Evolutionary conservation across 1,140 invertebrate species (phyloP), one percentile per base, ranked within the genome.

Genomic region (Cotesia vestalis): DNA sequence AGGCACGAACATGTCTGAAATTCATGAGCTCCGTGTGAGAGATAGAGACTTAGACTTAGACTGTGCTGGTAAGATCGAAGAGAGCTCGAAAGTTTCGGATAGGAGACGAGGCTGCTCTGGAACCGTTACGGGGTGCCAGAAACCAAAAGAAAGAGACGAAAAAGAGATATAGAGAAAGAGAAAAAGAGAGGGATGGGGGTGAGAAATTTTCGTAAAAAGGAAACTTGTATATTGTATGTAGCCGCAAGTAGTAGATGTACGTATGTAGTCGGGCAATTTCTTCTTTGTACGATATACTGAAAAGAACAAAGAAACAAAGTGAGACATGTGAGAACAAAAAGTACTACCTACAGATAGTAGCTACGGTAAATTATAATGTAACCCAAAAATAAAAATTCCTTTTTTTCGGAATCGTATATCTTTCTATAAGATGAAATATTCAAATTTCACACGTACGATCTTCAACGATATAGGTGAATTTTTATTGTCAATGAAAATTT

Each of bases 21-120:
- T 79, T 81, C 79, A 81, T 79, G 78, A 81, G 78, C 66, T 78
- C 72, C 76, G 40, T 72, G 61, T 57, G 75, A 68, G 51, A 53
- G 59, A 66, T 27, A 27, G 27, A 27, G 27, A 27, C 27, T 27
- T 27, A 27, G 27, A 27, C 27, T 27, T 27, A 27, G 74, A 46
- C 40, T 46, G 40, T 46, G 66, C 60, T 75, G 53, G 64, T 40
- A 68, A 77, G 75, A 70, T 63, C 52, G 68, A 70, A 62, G 57
- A 68, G 38, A 73, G 67, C 59, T 60, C 27, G 8, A 35, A 60
- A 60, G 59, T 69, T 60, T 5, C 14, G 20, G 34, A 20, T 27
- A 60, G 62, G 52, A 35, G 59, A 11, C 20, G 14, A 53, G 36
- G 27, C 27, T 27, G 27, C 27, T 27, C 27, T 27, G 1, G 27